Evolutionary conservation across 2,888 invertebrate species (phyloP).

Genomic region (Agriopis aurantiaria): DNA sequence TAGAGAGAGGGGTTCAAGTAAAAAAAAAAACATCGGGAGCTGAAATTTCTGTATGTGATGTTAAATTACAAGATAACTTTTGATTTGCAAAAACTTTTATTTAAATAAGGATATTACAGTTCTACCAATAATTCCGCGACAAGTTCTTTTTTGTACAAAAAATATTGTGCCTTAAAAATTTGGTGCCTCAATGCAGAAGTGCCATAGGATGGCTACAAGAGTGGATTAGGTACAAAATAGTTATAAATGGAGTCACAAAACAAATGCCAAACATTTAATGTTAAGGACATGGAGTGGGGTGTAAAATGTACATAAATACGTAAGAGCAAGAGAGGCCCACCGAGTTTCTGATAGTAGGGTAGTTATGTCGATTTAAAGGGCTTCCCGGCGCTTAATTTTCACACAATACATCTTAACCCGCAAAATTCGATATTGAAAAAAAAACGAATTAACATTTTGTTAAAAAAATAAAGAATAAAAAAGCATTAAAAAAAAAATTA

Average conservation of each 20-base stretch:
- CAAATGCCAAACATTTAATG: slow-evolving; percentile 80
- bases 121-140: background rate
- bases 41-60: too few species aligned
- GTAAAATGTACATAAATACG: slow-evolving; percentile 72
- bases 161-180: slow-evolving; percentile 70
- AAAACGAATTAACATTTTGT: too few species aligned
- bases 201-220: slow-evolving; percentile 69
- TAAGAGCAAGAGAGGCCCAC: slow-evolving; percentile 74
- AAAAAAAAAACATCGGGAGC: too few species aligned
- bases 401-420: background rate
- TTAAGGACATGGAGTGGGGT: slow-evolving; percentile 55
- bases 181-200: slow-evolving; percentile 73
- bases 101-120: slow-evolving; percentile 37
- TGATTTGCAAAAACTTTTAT: background rate
- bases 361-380: slow-evolving; percentile 6
- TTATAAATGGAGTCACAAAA: slow-evolving; percentile 81
- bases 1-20: too few species aligned
- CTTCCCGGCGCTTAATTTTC: background rate
- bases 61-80: background rate
- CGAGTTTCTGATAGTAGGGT: slow-evolving; percentile 63
- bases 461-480: too few species aligned
- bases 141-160: slow-evolving; percentile 48
- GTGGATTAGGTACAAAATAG: slow-evolving; percentile 75
- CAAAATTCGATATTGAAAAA: background rate
- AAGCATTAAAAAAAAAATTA: too few species aligned